Evolutionary conservation across 1,140 invertebrate species (phyloP), one percentile per base, ranked within the genome.

Genomic region (Drosophila truncata): DNA sequence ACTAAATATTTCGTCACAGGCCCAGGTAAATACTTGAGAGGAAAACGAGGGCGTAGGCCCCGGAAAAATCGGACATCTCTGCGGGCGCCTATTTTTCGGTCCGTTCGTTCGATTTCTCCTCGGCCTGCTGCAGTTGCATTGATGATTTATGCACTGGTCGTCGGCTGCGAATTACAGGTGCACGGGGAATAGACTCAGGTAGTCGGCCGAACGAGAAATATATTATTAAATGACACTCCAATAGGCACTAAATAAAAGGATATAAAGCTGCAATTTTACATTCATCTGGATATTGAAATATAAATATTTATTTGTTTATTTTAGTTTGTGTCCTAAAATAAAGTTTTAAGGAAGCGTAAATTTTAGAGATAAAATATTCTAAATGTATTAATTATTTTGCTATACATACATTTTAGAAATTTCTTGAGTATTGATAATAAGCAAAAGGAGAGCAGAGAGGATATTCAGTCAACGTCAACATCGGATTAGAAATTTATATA

Each of bases 1-100:
- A 88, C 84, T 90, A 91, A 91, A 91, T 91, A 91, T 91, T 91
- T 91, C 84, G 87, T 91, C 87, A 91, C 82, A 87, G 84, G 55
- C 72, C 46, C 58, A 60, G 70, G 72, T 80, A 74, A 80, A 69
- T 39, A 23, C 29, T 31, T 10, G 37, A 37, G 41, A 50, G 29
- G 66, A 42, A 62, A 69, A 65, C 49, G 63, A 78, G 66, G 85
- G 84, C 84, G 81, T 84, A 78, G 84, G 67, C 71, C 75, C 54
- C 35, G 50, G 42, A 41, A 46, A 47, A 62, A 64, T 49, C 74
- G n/a, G n/a, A 67, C 80, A 60, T 41, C 82, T 55, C 82, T 82
- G 86, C 86, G 86, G 87, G 86, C 86, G 86, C 90, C 85, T 91
- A 82, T 80, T 80, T 90, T 85, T 57, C 20, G 73, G 81, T 82